These are phyloP conservation scores for Dendrophyllia cribrosa DNA, from an alignment of 64 coral and sea anemone genomes.

Conservation along the genomic window DNA sequence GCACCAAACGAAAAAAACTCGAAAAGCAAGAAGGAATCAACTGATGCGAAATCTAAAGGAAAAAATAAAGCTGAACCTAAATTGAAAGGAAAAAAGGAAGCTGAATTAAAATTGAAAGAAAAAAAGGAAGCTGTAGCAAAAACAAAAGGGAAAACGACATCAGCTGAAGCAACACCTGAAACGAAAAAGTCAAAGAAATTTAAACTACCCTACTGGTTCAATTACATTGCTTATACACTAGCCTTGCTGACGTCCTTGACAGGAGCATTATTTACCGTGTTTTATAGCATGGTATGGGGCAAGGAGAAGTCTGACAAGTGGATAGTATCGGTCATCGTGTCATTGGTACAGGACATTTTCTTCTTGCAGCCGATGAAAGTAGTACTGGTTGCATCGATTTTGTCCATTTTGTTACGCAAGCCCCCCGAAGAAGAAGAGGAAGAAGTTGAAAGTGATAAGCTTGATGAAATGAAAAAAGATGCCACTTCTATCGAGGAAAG, in stretches of 20 bases:
- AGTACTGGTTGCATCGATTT: slow-evolving; percentile 47
- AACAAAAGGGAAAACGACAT: slow-evolving; percentile 11
- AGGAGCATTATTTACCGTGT: slow-evolving; percentile 59
- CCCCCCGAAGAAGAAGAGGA: slow-evolving; percentile 76
- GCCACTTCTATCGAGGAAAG: background rate
- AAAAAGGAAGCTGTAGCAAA: background rate
- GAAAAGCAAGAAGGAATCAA: slow-evolving; percentile 10
- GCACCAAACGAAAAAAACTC: slow-evolving; percentile 24
- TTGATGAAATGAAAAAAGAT: background rate
- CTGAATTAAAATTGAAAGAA: background rate
- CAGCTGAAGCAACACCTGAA: background rate
- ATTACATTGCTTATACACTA: slow-evolving; percentile 63
- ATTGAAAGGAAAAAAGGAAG: background rate
- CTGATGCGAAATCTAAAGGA: background rate
- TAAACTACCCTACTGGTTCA: slow-evolving; percentile 55
- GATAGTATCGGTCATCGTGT: slow-evolving; percentile 64
- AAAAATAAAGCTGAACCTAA: background rate
- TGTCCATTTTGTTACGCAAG: slow-evolving; percentile 72
- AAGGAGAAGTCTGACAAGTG: slow-evolving; percentile 81
- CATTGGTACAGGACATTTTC: slow-evolving; percentile 84
- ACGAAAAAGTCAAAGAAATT: slow-evolving; percentile 30
- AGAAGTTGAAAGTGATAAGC: slow-evolving; percentile 5
- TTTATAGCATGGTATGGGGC: slow-evolving; percentile 88
- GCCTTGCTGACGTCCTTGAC: slow-evolving; percentile 21
- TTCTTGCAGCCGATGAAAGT: slow-evolving; percentile 81